A percentile compares a stretch with the other conserved stretches of the same genome.
Conservation (phyloP, 2,888 invertebrate species). For the Clivina fossor region DNA sequence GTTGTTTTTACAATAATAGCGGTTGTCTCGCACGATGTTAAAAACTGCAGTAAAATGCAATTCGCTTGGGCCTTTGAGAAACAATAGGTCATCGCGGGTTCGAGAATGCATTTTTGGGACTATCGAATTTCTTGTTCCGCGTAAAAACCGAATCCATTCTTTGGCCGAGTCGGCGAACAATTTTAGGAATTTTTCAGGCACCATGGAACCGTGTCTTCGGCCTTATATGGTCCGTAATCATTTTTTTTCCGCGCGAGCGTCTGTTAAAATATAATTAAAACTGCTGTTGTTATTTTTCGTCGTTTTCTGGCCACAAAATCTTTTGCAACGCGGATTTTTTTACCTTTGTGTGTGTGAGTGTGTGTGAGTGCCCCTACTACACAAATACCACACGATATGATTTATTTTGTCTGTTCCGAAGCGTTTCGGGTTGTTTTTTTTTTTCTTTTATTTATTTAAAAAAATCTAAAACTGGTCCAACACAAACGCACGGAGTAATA, state of each 20-base stretch:
- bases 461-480: conserved; percentile 54
- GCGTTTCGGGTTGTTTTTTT: conserved; percentile 54
- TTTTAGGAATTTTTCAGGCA: conserved; percentile 8
- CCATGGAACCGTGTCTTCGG: background rate
- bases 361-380: conserved; percentile 24
- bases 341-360: no score
- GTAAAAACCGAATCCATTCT: conserved; percentile 11
- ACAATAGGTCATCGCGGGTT: conserved; percentile 8
- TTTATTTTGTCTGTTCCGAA: conserved; percentile 52
- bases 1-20: no score
- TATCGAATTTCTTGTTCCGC: conserved; percentile 8
- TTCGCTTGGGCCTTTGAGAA: background rate
- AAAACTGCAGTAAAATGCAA: no score
- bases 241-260: conserved; percentile 1
- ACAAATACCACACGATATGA: conserved; percentile 48
- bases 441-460: no score
- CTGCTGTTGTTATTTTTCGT: background rate
- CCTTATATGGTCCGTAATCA: conserved; percentile 10
- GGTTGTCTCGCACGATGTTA: no score
- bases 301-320: background rate
- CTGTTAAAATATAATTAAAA: conserved; percentile 12
- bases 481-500: conserved; percentile 45
- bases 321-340: no score
- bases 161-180: background rate
- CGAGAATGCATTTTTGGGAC: background rate